phyloP scores from a whole-genome alignment of 2,797 vertebrate genomes.

The Periophthalmus magnuspinnatus region DNA sequence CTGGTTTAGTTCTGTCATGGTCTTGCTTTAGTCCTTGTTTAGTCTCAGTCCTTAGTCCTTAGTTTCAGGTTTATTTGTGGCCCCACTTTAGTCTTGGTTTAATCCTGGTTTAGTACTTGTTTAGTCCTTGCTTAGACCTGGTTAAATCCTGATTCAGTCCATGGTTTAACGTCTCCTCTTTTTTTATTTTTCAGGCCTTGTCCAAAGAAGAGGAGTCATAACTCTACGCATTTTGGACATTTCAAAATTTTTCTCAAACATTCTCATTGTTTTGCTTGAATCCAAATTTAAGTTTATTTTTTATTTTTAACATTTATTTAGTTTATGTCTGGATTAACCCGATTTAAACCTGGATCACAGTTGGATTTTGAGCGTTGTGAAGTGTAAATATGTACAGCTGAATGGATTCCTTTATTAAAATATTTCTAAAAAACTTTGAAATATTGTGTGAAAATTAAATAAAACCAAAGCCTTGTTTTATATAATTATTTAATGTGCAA shows the following conservation, averaged over 20 bases:
- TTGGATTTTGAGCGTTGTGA: neutral
- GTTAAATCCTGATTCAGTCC: neutral
- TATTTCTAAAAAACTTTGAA: neutral
- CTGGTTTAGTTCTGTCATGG: neutral
- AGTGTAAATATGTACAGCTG: neutral
- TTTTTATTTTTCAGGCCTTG: constrained; percentile 66
- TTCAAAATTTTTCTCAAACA: too few relatives aligned
- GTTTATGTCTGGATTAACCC: neutral
- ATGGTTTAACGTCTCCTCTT: neutral
- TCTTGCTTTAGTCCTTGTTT: too few relatives aligned
- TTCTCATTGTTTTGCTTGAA: too few relatives aligned
- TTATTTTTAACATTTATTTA: neutral
- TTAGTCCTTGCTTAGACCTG: too few relatives aligned
- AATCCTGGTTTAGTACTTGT: too few relatives aligned
- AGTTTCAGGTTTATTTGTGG: too few relatives aligned
- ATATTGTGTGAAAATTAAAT: neutral
- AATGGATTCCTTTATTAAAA: neutral
- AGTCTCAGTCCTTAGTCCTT: too few relatives aligned
- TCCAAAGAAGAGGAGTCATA: constrained; percentile 78
- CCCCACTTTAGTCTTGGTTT: too few relatives aligned
- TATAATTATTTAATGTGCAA: neutral
- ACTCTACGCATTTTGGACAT: neutral
- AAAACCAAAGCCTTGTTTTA: neutral
- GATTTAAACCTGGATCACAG: too few relatives aligned
- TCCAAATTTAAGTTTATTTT: too few relatives aligned